Evolutionary conservation across 2,888 invertebrate species (phyloP).

Genomic region (Tillus elongatus): DNA sequence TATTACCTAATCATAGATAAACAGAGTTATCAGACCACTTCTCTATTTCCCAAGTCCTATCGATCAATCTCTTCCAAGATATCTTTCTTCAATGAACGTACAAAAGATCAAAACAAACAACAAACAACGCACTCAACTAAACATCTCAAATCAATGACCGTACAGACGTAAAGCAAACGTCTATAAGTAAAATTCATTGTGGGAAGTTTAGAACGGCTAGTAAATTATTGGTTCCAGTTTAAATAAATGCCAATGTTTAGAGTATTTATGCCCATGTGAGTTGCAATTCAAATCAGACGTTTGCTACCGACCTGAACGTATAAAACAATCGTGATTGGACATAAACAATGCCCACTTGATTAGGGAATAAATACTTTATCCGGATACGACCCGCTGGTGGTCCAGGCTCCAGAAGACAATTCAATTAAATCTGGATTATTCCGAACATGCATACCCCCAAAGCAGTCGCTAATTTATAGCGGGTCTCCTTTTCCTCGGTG

Average conservation of each 20-base stretch:
- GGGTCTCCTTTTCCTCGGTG: conserved; percentile 14
- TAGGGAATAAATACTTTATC: conserved; percentile 39
- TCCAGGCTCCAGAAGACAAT: conserved; percentile 36
- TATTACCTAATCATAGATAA: too few species aligned
- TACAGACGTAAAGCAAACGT: too few species aligned
- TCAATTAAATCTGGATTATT: conserved; percentile 34
- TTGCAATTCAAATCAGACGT: conserved; percentile 40
- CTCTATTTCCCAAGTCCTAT: too few species aligned
- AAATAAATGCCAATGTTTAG: conserved; percentile 38
- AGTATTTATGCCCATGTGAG: conserved; percentile 36
- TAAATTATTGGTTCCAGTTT: conserved; percentile 35
- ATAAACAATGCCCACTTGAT: conserved; percentile 40
- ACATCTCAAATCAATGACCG: too few species aligned
- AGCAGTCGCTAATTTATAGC: background rate
- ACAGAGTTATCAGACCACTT: too few species aligned
- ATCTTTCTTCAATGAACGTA: too few species aligned
- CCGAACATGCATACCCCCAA: conserved; percentile 10
- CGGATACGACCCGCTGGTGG: conserved; percentile 33
- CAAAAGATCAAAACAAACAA: too few species aligned
- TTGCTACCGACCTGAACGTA: conserved; percentile 30
- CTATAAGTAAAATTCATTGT: too few species aligned
- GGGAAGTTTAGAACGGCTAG: too few species aligned
- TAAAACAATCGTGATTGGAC: conserved; percentile 36
- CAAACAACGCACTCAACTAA: too few species aligned
- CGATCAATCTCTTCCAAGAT: too few species aligned